phyloP scores from a whole-genome alignment of 2,797 vertebrate genomes.

The Toxotes lorentzi region DNA sequence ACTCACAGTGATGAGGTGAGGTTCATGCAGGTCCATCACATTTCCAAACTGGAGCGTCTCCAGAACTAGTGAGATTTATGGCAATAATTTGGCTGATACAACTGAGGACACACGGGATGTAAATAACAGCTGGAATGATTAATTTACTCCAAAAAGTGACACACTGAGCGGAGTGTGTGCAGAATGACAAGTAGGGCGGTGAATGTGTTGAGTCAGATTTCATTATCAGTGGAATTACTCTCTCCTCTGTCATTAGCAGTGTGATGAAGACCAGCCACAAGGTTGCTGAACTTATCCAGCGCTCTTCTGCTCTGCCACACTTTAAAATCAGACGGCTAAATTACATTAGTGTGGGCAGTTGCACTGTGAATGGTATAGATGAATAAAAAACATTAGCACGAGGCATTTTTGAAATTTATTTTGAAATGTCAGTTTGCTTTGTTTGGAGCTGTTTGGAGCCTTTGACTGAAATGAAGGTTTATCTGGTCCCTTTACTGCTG shows the following conservation, averaged over 20 bases:
- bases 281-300: constrained; percentile 63
- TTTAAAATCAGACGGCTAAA: constrained; percentile 58
- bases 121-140: constrained; percentile 82
- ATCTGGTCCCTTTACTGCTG: not conserved
- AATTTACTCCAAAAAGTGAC: constrained; percentile 77
- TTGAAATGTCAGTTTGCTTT: no score
- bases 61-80: constrained; percentile 70
- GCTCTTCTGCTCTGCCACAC: constrained; percentile 42
- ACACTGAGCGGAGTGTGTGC: constrained; percentile 45
- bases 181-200: constrained; percentile 64
- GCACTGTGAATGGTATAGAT: constrained; percentile 1
- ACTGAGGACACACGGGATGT: constrained; percentile 66
- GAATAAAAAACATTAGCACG: not conserved
- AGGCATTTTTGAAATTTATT: not conserved
- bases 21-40: constrained; percentile 31
- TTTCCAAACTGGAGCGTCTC: constrained; percentile 44
- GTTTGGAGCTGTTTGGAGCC: not conserved
- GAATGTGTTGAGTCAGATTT: constrained; percentile 79
- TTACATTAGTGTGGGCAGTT: constrained; percentile 45
- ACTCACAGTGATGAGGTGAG: constrained; percentile 45
- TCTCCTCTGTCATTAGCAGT: constrained; percentile 63
- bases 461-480: no score
- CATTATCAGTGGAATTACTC: constrained; percentile 82
- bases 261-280: constrained; percentile 61
- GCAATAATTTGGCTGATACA: constrained; percentile 68